Percentiles rank a stretch among this genome's conserved stretches.
phyloP scores from a whole-genome alignment of 2,797 vertebrate species.

The Danio aesculapii region DNA sequence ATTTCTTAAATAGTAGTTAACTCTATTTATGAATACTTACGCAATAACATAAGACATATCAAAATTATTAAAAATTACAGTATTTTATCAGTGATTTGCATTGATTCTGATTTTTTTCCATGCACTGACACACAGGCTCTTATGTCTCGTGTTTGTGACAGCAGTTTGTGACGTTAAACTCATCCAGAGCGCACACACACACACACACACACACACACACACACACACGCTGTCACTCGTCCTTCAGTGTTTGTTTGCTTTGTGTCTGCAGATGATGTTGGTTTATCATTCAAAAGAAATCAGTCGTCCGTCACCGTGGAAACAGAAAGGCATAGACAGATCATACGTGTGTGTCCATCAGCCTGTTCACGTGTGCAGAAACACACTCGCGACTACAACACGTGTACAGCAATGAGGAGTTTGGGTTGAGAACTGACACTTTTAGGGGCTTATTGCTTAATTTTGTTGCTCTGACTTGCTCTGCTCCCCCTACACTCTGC shows the following conservation, averaged over 20 bases:
- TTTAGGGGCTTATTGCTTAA: neutral
- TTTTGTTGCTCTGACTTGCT: neutral
- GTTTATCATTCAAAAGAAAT: constrained; percentile 56
- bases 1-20: too few relatives aligned
- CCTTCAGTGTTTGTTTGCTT: constrained; percentile 46
- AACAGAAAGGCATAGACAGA: constrained; percentile 58
- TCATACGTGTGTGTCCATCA: constrained; percentile 30
- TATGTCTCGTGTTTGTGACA: neutral
- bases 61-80: too few relatives aligned
- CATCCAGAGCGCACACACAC: constrained; percentile 12
- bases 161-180: neutral
- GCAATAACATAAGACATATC: too few relatives aligned
- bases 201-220: neutral
- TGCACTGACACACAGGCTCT: neutral
- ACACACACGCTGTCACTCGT: constrained; percentile 10
- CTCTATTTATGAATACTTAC: too few relatives aligned
- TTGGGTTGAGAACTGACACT: neutral
- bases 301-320: constrained; percentile 56
- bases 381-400: neutral
- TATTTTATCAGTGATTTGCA: too few relatives aligned
- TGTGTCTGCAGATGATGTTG: constrained; percentile 44
- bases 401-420: neutral
- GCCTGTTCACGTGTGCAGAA: constrained; percentile 22
- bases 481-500: neutral
- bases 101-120: too few relatives aligned